Base-by-base conservation (phyloP, 2,797 vertebrate species). In the Poliocrania exsul region DNA sequence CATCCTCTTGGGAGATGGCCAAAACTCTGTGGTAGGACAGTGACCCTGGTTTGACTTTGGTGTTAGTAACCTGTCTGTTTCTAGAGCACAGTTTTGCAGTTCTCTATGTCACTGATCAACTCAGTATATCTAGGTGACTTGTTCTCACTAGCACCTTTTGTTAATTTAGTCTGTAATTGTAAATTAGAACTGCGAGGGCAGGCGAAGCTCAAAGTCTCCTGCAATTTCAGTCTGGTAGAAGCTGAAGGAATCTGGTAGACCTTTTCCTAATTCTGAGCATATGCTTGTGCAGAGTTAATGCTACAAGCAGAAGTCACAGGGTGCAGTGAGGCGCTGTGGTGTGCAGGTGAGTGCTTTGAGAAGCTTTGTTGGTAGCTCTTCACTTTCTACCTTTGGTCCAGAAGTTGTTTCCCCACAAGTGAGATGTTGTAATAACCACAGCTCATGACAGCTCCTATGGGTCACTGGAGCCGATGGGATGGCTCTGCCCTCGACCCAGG, bases 381-480 rank as follows among this genome's bases (percentile, higher is more conserved):
- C 8, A 62, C 75, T 57, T 72, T 62, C 15, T 14, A 44, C 9
- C 21, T 79, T 47, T 37, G 15, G 24, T 62, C 17, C 46, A 46
- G 21, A 71, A 64, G 35, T 7, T 28, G 13, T 72, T 84, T 72
- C 44, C 44, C 11, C 42, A 14, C 15, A 42, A 23, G 26, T 24
- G 57, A 90, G 57, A 14, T 0, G 0, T n/a, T 28, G n/a, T 50
- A 28, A 19, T 10, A 83, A 14, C 26, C 31, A 8, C 38, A 40
- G 54, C 1, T 69, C 24, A 4, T 37, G 35, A 13, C 70, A 81
- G 49, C 49, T 71, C 18, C 58, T 20, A 6, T 10, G 26, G n/a
- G 15, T 5, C 0, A 4, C 67, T 18, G 6, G 14, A 37, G 35
- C 10, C 1, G 0, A 5, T 7, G 25, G n/a, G 21, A 42, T 19